These are phyloP conservation scores for Nemapogon koenigi DNA, from an alignment of 2,888 invertebrate genomes.

Conservation along the genomic window DNA sequence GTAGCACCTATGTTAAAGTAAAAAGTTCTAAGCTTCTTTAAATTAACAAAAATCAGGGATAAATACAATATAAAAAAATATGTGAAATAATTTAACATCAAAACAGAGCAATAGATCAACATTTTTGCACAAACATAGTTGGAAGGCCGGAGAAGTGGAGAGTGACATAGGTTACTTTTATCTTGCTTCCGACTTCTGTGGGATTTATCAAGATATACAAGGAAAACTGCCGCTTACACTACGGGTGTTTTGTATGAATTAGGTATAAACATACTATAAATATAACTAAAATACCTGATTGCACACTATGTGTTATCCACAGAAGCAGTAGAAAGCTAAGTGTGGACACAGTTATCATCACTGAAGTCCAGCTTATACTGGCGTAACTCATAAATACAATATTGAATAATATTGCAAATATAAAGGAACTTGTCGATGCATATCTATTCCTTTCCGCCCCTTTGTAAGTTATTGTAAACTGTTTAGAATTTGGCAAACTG, in stretches of 20 bases:
- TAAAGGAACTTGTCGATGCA: slow-evolving; percentile 34
- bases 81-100: too few species aligned
- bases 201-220: too few species aligned
- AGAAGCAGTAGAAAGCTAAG: slow-evolving; percentile 40
- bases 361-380: slow-evolving; percentile 36
- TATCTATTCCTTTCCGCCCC: slow-evolving; percentile 26
- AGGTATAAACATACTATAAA: not conserved
- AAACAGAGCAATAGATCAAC: not conserved
- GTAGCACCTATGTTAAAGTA: too few species aligned
- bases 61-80: too few species aligned
- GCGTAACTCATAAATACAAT: slow-evolving; percentile 34
- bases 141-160: too few species aligned
- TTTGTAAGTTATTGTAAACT: slow-evolving; percentile 44
- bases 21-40: too few species aligned
- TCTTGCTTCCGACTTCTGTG: too few species aligned
- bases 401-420: slow-evolving; percentile 40
- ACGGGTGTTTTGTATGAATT: not conserved
- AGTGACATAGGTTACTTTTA: too few species aligned
- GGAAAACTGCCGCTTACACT: not conserved
- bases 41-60: too few species aligned
- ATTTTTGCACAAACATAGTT: not conserved
- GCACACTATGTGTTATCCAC: slow-evolving; percentile 53
- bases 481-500: slow-evolving; percentile 33
- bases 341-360: slow-evolving; percentile 35
- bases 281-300: slow-evolving; percentile 33